Evolutionary conservation across 2,797 vertebrate species (phyloP), one percentile per base, ranked within the genome.

Genomic region (Coregonus ussuriensis): DNA sequence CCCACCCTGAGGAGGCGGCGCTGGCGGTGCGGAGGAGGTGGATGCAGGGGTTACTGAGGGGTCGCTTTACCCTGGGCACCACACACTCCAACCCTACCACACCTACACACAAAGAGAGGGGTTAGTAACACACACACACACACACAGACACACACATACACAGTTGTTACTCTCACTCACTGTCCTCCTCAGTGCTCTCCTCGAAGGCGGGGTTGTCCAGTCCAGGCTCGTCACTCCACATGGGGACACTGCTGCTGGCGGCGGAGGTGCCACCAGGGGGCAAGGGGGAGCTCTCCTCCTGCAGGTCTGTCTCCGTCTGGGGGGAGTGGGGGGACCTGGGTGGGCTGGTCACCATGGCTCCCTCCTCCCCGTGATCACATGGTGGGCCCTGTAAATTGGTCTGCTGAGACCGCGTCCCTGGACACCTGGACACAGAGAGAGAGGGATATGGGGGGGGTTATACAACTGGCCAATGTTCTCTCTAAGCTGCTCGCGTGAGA

Each of bases 171-270:
- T 9, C 41, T 47, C 9, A 47, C 97, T 89, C 93, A 99, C 98
- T 94, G 82, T 99, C 97, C 79, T 96, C 93, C 80, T 94, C 94
- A 0, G 93, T 92, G 91, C 83, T 97, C 92, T 98, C 98, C 86
- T 99, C 98, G 29, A 98, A 99, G 85, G 96, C 96, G 0, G 96
- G 96, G 91, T 98, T 99, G 92, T 99, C 97, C 0, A 97, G 93
- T 81, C 96, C 87, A 0, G 95, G 93, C 13, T 98, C 96, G 0
- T 98, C 96, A 0, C 93, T 94, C 96, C 97, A 97, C 0, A 85
- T 4, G 41, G 41, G 41, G 2, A 47, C 41, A 47, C 41, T 47
- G 0, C 96, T 93, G 51, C 4, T 93, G 83, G 0, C 92, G 21
- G 31, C 3, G 2, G 31, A 33, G 31, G 88, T 85, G 74, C 87